A percentile compares a stretch with the other conserved stretches of the same genome.
phyloP scores from a whole-genome alignment of 2,113 vertebrate species.

The Podarcis cretensis region DNA sequence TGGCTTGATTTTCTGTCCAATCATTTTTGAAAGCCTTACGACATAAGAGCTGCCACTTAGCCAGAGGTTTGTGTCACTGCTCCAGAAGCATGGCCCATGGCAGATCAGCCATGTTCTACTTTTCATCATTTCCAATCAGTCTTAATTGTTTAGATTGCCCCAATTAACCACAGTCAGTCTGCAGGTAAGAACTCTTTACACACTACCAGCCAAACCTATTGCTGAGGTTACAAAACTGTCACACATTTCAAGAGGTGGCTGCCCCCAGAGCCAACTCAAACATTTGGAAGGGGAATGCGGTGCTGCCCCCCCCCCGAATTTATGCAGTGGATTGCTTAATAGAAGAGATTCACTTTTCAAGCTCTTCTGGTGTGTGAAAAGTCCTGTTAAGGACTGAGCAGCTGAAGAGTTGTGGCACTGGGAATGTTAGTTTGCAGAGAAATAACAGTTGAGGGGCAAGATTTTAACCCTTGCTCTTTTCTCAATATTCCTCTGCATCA shows the following conservation, averaged over 20 bases:
- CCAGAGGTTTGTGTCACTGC: neutral
- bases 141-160: neutral
- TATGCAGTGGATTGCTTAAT: neutral
- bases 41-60: neutral
- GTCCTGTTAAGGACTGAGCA: neutral
- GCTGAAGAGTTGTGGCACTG: neutral
- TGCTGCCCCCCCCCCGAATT: neutral
- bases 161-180: neutral
- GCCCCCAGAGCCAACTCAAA: neutral
- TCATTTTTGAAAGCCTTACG: constrained; percentile 2
- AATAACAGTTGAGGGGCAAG: neutral
- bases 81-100: neutral
- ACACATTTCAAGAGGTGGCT: neutral
- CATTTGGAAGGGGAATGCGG: neutral
- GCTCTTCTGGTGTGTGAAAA: neutral
- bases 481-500: no score
- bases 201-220: neutral
- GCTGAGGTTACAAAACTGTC: neutral
- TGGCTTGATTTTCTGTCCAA: constrained; percentile 17
- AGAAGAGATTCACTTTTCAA: neutral
- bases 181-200: neutral
- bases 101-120: neutral
- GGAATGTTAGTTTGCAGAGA: neutral
- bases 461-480: neutral
- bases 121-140: neutral